Percentiles rank a stretch among this genome's conserved stretches.
phyloP scores from a whole-genome alignment of 2,113 vertebrate genomes.

The Gasterosteus aculeatus region DNA sequence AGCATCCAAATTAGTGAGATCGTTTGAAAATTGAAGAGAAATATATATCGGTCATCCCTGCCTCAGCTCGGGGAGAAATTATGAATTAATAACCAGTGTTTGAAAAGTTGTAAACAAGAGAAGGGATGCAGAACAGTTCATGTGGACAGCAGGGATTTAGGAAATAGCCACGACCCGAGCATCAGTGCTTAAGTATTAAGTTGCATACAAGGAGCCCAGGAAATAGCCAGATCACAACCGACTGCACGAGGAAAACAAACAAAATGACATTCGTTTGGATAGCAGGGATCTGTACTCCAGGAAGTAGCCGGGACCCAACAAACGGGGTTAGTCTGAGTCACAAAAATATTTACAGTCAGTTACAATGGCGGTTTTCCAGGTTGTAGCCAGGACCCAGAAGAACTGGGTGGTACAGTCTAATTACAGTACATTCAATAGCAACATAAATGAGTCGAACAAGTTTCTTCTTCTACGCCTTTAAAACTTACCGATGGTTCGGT shows the following conservation, averaged over 20 bases:
- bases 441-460: constrained; percentile 20
- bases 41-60: too few species aligned
- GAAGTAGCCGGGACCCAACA: constrained; percentile 29
- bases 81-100: background rate
- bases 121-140: background rate
- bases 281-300: background rate
- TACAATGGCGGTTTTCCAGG: constrained; percentile 27
- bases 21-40: too few species aligned
- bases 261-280: background rate
- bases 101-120: constrained; percentile 7
- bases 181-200: background rate
- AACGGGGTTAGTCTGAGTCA: background rate
- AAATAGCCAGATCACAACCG: constrained; percentile 21
- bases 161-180: background rate
- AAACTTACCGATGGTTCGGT: background rate
- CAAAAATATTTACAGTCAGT: constrained; percentile 22
- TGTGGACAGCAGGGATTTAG: too few species aligned
- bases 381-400: constrained; percentile 36
- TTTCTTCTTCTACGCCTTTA: constrained; percentile 10
- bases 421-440: constrained; percentile 71
- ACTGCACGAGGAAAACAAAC: constrained; percentile 17
- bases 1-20: too few species aligned
- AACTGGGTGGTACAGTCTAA: constrained; percentile 33
- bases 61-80: too few species aligned
- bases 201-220: constrained; percentile 24